Conservation (phyloP, 2,888 invertebrate species). For the Dynastes hyllus region DNA sequence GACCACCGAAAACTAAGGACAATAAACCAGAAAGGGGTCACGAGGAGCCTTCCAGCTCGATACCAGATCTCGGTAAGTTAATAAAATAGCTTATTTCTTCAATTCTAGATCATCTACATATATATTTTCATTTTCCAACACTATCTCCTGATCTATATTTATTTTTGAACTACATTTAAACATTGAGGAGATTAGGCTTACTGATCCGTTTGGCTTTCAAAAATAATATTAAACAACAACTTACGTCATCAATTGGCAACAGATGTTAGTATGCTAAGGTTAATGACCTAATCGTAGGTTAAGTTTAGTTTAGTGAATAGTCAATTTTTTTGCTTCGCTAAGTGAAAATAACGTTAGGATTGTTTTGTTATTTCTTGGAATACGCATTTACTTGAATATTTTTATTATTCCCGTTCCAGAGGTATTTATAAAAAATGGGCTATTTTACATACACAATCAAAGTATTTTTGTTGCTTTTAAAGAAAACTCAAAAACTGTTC, state of each 20-base stretch:
- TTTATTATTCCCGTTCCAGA: constrained; percentile 3
- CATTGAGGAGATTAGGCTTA: neutral
- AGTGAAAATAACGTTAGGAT: neutral
- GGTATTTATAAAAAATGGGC: neutral
- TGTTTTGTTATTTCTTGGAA: neutral
- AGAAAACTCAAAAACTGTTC: no score
- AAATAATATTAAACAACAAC: constrained; percentile 38
- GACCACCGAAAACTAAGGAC: constrained; percentile 66
- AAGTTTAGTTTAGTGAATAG: constrained; percentile 19
- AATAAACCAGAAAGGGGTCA: constrained; percentile 69
- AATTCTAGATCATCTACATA: no score
- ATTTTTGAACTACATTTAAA: constrained; percentile 1
- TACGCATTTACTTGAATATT: neutral
- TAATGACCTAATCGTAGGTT: constrained; percentile 31
- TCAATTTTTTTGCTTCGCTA: constrained; percentile 4
- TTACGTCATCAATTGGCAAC: constrained; percentile 39
- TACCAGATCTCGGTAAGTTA: constrained; percentile 89
- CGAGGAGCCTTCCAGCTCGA: constrained; percentile 91
- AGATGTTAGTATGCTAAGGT: constrained; percentile 38
- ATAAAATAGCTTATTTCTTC: neutral
- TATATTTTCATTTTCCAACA: no score
- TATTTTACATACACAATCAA: no score
- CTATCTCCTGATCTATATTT: neutral
- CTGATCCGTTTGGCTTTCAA: constrained; percentile 13
- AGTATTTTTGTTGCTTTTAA: no score